Evolutionary conservation across 2,113 vertebrate genomes (phyloP).

Genomic region (Gila orcuttii): DNA sequence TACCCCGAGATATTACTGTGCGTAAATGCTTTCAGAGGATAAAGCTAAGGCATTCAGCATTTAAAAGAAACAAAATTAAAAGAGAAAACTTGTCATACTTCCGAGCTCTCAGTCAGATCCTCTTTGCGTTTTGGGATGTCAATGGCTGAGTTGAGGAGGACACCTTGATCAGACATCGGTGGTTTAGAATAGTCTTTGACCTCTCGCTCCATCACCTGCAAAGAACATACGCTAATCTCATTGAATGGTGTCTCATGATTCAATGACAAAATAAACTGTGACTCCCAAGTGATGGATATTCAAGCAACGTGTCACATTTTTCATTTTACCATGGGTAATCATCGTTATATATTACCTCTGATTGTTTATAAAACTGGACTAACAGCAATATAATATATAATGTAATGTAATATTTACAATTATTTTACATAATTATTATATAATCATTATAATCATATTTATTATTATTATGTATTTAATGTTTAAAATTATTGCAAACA

Average conservation of each 20-base stretch:
- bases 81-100: constrained; percentile 70
- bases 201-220: constrained; percentile 80
- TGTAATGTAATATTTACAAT: background rate
- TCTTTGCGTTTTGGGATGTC: constrained; percentile 78
- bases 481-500: background rate
- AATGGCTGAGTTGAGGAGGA: constrained; percentile 71
- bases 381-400: background rate
- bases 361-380: background rate
- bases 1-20: background rate
- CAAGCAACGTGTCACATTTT: background rate
- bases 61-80: background rate
- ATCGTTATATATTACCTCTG: background rate
- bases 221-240: background rate
- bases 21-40: background rate
- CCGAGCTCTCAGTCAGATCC: constrained; percentile 76
- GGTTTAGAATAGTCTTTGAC: constrained; percentile 77
- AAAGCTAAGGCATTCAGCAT: background rate
- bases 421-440: background rate
- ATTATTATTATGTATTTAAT: no score
- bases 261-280: constrained; percentile 4
- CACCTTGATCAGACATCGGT: constrained; percentile 74
- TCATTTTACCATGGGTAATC: background rate
- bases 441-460: no score
- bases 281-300: background rate
- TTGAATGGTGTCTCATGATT: background rate